These are phyloP conservation scores for Bolborhynchus lineola DNA, from an alignment of 2,113 vertebrate species.

Conservation along the genomic window DNA sequence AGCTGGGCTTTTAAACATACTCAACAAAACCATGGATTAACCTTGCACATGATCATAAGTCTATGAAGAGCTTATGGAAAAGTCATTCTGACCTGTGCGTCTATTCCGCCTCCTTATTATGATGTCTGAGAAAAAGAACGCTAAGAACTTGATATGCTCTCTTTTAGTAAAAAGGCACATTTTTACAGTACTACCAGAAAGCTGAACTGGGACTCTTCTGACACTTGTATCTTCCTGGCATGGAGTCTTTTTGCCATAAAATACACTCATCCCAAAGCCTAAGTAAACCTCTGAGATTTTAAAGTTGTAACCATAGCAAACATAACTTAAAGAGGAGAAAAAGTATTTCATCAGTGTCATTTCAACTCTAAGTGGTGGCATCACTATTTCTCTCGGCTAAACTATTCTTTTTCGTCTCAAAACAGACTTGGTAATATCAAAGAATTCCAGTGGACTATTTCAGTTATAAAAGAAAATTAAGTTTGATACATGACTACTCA, in stretches of 20 bases:
- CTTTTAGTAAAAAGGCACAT: slow-evolving; percentile 48
- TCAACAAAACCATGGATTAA: slow-evolving; percentile 16
- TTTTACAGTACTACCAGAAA: slow-evolving; percentile 43
- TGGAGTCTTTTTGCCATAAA: slow-evolving; percentile 61
- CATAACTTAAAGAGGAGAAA: slow-evolving; percentile 27
- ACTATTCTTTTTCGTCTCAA: neutral
- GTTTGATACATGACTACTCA: neutral
- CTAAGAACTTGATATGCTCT: slow-evolving; percentile 45
- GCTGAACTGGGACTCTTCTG: slow-evolving; percentile 20
- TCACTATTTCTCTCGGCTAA: slow-evolving; percentile 18
- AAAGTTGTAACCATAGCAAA: slow-evolving; percentile 57
- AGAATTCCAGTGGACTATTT: slow-evolving; percentile 26
- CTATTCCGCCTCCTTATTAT: slow-evolving; percentile 4
- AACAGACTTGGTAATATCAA: slow-evolving; percentile 37
- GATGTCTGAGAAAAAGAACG: slow-evolving; percentile 45
- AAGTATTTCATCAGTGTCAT: slow-evolving; percentile 40
- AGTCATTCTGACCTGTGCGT: neutral
- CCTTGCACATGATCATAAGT: neutral
- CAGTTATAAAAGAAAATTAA: slow-evolving; percentile 42
- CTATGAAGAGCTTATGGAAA: slow-evolving; percentile 36
- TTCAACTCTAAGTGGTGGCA: slow-evolving; percentile 49
- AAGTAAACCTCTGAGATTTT: slow-evolving; percentile 55
- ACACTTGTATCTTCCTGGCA: slow-evolving; percentile 35
- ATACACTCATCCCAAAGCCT: slow-evolving; percentile 32
- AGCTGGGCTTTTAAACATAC: neutral